Evolutionary conservation across 2,113 vertebrate genomes (phyloP).

Genomic region (Rhineura floridana): DNA sequence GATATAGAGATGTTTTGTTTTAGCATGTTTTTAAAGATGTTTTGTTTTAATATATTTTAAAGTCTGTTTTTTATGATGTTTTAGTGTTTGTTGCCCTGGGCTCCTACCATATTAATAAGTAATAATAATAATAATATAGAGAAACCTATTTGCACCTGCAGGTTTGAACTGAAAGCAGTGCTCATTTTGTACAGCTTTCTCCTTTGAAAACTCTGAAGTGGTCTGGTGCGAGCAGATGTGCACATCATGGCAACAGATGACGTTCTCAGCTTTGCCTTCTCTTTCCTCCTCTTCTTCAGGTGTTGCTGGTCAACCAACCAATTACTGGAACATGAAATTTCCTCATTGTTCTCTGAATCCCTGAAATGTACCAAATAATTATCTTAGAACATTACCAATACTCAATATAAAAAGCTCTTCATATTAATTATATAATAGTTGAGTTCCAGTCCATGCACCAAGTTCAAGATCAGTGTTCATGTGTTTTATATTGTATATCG

Average conservation of each 20-base stretch:
- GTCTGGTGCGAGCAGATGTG: conserved; percentile 87
- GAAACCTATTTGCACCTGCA: conserved; percentile 71
- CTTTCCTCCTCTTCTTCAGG: conserved; percentile 81
- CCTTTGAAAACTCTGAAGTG: conserved; percentile 87
- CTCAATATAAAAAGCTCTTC: conserved; percentile 1
- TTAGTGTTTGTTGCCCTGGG: too few species aligned
- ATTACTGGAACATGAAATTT: conserved; percentile 67
- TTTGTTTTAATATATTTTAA: too few species aligned
- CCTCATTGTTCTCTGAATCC: conserved; percentile 72
- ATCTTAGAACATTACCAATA: conserved; percentile 50
- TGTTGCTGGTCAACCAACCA: conserved; percentile 75
- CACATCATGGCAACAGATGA: conserved; percentile 69
- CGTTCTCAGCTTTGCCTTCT: conserved; percentile 71
- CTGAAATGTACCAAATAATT: conserved; percentile 69
- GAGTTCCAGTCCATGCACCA: not conserved
- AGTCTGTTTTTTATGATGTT: too few species aligned
- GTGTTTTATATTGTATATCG: not conserved
- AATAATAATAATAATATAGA: too few species aligned
- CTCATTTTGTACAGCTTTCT: conserved; percentile 84
- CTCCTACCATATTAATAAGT: too few species aligned
- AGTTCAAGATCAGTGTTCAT: not conserved
- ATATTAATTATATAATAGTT: not conserved
- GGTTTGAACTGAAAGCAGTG: conserved; percentile 61
- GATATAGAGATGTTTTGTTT: too few species aligned
- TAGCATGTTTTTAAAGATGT: too few species aligned